Evolutionary conservation across 2,888 invertebrate genomes (phyloP).

Genomic region (Autographa gamma): DNA sequence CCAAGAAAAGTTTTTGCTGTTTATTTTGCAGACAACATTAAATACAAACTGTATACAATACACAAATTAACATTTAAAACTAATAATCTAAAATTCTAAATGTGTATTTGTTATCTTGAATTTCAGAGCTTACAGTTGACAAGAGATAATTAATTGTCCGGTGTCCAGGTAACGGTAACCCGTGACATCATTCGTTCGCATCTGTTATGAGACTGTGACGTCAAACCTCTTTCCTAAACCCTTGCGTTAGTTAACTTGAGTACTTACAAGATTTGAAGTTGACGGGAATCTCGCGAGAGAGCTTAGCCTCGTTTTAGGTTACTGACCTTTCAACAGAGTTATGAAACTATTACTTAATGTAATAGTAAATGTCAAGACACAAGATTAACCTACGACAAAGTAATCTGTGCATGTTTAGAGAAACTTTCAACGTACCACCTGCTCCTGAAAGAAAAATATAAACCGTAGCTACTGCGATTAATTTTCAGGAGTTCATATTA

Average conservation of each 20-base stretch:
- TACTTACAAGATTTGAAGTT: constrained; percentile 9
- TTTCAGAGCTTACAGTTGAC: no score
- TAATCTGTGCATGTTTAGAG: neutral
- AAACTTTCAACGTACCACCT: neutral
- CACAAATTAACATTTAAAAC: no score
- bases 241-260: constrained; percentile 1
- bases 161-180: neutral
- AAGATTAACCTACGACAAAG: neutral
- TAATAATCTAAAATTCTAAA: neutral
- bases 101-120: no score
- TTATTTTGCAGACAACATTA: no score
- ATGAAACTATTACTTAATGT: neutral
- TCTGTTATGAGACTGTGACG: neutral
- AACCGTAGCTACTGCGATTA: constrained; percentile 29
- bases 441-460: constrained; percentile 14
- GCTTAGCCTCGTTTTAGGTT: constrained; percentile 2
- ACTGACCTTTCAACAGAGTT: neutral
- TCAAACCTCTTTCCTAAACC: neutral
- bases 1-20: no score
- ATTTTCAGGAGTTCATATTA: constrained; percentile 39
- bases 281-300: neutral
- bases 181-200: neutral
- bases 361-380: neutral
- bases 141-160: no score
- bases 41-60: no score